Percentiles rank a stretch among this genome's conserved stretches.
Evolutionary conservation across 2,797 vertebrate genomes (phyloP).

Genomic region (Eospalax fontanierii): DNA sequence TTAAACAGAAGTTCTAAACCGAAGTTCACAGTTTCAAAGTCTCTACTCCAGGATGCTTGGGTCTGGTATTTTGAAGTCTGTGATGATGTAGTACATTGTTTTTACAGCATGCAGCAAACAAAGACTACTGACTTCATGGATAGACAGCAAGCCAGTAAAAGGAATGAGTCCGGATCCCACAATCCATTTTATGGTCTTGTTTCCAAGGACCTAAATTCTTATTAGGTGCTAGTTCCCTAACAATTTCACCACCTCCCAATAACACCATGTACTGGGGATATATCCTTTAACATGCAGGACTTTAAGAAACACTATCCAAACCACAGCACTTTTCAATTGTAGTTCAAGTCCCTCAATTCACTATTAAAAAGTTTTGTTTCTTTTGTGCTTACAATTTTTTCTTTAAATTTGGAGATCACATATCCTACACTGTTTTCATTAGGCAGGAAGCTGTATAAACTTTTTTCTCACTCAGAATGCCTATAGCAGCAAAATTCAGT

Average conservation of each 20-base stretch:
- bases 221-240: too few relatives aligned
- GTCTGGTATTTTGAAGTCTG: not conserved
- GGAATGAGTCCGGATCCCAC: not conserved
- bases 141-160: not conserved
- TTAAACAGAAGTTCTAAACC: not conserved
- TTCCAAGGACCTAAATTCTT: not conserved
- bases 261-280: not conserved
- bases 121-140: not conserved
- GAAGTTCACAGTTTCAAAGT: not conserved
- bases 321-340: not conserved
- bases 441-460: not conserved
- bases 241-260: not conserved
- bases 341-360: not conserved
- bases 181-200: not conserved
- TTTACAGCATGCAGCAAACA: not conserved
- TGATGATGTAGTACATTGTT: not conserved
- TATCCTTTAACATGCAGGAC: not conserved
- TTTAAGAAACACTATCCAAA: not conserved
- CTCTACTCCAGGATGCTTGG: not conserved
- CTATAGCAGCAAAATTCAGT: not conserved
- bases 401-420: not conserved
- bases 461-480: constrained; percentile 2
- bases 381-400: constrained; percentile 2
- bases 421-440: not conserved
- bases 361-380: not conserved